Base-by-base conservation (phyloP, 2,888 invertebrate genomes). In the Athripsodes cinereus region DNA sequence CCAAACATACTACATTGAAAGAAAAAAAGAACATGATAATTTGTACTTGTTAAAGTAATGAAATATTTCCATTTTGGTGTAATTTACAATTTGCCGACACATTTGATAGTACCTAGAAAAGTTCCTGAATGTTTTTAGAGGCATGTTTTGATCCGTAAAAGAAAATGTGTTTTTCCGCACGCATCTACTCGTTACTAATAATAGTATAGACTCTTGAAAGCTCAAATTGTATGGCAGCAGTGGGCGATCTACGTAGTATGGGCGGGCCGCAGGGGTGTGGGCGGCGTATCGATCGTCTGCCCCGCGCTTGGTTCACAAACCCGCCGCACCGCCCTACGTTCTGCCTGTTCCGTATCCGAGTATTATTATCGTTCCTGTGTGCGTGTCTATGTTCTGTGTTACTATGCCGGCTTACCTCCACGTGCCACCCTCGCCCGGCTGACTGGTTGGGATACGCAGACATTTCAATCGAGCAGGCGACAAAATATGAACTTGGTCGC, bases 401-500 rank as follows among this genome's bases (percentile, higher is more conserved):
- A 40, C 40, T 16, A 40, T 40, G 40, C n/a, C 40, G 40, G 40
- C 2, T 40, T 16, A 13, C 40, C 40, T 40, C 40, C 40, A 40
- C 40, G 16, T 16, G 13, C 40, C 40, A 16, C 40, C 40, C 40
- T n/a, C 40, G 40, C 13, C 16, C 13, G 8, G 13, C 13, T 8
- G 16, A 40, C 16, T 16, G 13, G 16, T 16, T 13, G 40, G 40
- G 40, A 3, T n/a, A 13, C 8, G 13, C 8, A 3, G 40, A 40
- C 13, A 40, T 40, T 40, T 40, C 40, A 40, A 8, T 40, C 16
- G 40, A 16, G 16, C 40, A 16, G 40, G 40, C 5, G 40, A 40
- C 40, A 40, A 40, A 40, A 40, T 40, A 40, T 40, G 40, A 40
- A 40, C n/a, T 40, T 40, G 40, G 40, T 40, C 40, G n/a, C 2